phyloP scores from a whole-genome alignment of 2,888 invertebrate species.

The Nephrotoma guestfalica region DNA sequence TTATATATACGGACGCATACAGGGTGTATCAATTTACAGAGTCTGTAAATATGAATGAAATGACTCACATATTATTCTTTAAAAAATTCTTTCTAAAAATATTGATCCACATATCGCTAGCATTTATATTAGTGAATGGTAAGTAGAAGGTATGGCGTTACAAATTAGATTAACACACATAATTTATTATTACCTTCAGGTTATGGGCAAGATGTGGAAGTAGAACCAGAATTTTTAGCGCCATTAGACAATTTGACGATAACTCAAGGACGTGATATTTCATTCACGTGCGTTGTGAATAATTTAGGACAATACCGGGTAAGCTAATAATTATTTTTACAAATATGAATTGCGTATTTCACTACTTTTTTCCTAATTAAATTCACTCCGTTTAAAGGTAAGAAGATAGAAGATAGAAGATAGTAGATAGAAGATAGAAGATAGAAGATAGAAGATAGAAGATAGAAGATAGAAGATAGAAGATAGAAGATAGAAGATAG shows the following conservation, averaged over 20 bases:
- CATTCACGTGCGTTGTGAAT: constrained; percentile 82
- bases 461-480: no score
- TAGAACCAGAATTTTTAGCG: constrained; percentile 67
- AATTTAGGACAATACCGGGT: constrained; percentile 79
- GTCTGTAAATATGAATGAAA: background rate
- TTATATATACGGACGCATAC: background rate
- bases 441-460: no score
- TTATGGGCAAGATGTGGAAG: constrained; percentile 51
- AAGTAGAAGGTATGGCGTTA: constrained; percentile 7
- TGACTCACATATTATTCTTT: background rate
- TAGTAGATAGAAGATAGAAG: no score
- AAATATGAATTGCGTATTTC: no score
- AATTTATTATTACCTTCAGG: constrained; percentile 34
- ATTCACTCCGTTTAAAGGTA: no score
- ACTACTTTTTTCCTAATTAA: no score
- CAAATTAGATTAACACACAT: background rate
- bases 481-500: no score
- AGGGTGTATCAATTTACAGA: background rate
- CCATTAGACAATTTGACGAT: constrained; percentile 77
- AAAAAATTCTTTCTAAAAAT: constrained; percentile 12
- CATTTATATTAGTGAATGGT: constrained; percentile 19
- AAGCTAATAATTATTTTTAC: constrained; percentile 20
- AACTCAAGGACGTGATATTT: constrained; percentile 73
- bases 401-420: no score
- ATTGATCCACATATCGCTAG: constrained; percentile 11